A percentile compares a stretch with the other conserved stretches of the same genome.
phyloP scores from a whole-genome alignment of 2,888 invertebrate species.

The Mimumesa dahlbomi region DNA sequence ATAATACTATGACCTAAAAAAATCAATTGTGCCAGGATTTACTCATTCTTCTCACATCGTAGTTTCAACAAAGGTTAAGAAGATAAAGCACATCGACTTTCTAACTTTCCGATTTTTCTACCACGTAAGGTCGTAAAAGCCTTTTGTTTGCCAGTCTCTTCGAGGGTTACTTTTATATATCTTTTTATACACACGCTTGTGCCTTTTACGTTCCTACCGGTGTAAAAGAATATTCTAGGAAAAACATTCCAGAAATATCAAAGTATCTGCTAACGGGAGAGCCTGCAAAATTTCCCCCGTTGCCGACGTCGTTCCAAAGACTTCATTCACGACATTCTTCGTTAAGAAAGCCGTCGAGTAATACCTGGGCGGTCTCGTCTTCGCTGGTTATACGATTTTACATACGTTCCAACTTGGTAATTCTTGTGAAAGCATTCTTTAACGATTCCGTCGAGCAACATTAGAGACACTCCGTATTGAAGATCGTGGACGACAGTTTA shows the following conservation, averaged over 20 bases:
- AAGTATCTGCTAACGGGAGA: neutral
- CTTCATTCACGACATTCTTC: neutral
- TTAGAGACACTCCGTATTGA: too few relatives aligned
- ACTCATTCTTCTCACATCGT: too few relatives aligned
- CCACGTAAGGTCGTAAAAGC: neutral
- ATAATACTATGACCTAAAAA: too few relatives aligned
- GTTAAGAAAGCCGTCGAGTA: neutral
- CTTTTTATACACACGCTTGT: neutral
- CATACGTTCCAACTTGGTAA: too few relatives aligned
- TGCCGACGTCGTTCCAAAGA: neutral
- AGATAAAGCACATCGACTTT: neutral
- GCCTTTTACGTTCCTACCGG: neutral
- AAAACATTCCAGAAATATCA: neutral
- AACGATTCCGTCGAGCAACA: too few relatives aligned
- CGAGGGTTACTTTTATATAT: neutral
- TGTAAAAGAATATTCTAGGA: neutral
- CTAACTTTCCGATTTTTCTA: neutral
- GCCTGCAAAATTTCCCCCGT: neutral
- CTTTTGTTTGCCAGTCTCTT: neutral
- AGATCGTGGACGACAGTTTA: too few relatives aligned
- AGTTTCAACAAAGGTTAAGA: too few relatives aligned
- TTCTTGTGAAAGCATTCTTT: too few relatives aligned
- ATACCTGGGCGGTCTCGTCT: too few relatives aligned
- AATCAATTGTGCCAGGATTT: too few relatives aligned
- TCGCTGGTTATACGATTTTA: too few relatives aligned